These are phyloP conservation scores for Diachasmimorpha longicaudata DNA, from an alignment of 1,140 invertebrate species.

Conservation along the genomic window DNA sequence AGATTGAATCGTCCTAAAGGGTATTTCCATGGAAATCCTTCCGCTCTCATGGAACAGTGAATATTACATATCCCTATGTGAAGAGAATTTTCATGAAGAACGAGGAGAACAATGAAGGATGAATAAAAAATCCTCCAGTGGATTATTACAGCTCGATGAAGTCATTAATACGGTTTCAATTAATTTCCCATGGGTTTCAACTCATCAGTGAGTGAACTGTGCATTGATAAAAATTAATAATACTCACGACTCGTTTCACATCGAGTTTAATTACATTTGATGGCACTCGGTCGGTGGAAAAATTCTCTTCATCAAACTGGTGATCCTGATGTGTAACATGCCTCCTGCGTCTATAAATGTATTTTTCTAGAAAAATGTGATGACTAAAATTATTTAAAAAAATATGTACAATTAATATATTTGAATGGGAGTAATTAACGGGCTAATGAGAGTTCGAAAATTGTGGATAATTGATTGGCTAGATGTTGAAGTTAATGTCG, in stretches of 20 bases:
- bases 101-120: not conserved
- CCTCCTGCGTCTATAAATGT: constrained; percentile 11
- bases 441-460: not conserved
- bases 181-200: not conserved
- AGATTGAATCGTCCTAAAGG: not conserved
- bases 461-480: not conserved
- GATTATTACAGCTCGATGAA: not conserved
- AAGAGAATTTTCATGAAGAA: not conserved
- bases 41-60: not conserved
- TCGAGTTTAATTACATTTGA: not conserved
- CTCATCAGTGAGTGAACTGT: not conserved
- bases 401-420: not conserved
- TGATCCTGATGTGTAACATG: not conserved
- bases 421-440: not conserved
- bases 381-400: not conserved
- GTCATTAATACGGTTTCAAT: not conserved
- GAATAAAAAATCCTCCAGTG: not conserved
- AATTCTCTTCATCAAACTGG: not conserved
- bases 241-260: not conserved
- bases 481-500: not conserved
- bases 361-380: constrained; percentile 25
- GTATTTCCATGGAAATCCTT: not conserved
- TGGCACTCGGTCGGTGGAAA: not conserved
- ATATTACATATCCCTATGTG: not conserved
- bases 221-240: not conserved